Base-by-base conservation (phyloP, 1,140 invertebrate genomes). In the Apis dorsata region DNA sequence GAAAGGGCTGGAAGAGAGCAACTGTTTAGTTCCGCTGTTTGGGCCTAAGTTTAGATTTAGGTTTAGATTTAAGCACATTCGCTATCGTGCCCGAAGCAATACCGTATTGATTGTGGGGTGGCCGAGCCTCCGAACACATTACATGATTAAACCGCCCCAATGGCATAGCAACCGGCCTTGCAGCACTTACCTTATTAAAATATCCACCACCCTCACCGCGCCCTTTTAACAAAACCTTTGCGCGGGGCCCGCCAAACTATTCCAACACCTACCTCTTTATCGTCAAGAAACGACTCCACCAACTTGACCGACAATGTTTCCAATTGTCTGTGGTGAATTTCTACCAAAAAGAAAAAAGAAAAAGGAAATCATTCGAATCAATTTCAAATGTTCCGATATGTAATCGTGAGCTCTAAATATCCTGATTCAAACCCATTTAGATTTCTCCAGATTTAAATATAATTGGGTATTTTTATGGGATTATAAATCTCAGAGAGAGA, bases 171-270 rank as follows among this genome's bases (percentile, higher is more conserved):
- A 90, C 86, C 88, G 85, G 90, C 91, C 92, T 93, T 93, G 92
- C 91, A 93, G 93, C 93, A 94, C 93, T 94, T 94, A 94, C 92
- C 92, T 93, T 94, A 94, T 94, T 94, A 94, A 94, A 94, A 94
- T 94, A 93, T 94, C 92, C 90, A 79, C 84, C 87, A 84, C 91
- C 87, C 88, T 89, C 90, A 72, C 87, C 84, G 86, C 87, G 77
- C 91, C 85, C 85, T 88, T 90, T 90, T 88, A 90, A 90, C 90
- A 86, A 88, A 88, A 88, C 80, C 84, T 81, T 85, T 57, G 49
- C 81, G 77, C 86, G 77, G 72, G 34, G 79, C 78, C 63, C 75
- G 85, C 86, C 63, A 83, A 44, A 88, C 84, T 88, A 84, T 74
- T 80, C 71, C 69, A 57, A 70, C 66, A 34, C 51, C 69, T 79